Percentiles rank a stretch among this genome's conserved stretches.
Conservation (phyloP, 2,888 invertebrate species). For the Pandemis cinnamomeana region DNA sequence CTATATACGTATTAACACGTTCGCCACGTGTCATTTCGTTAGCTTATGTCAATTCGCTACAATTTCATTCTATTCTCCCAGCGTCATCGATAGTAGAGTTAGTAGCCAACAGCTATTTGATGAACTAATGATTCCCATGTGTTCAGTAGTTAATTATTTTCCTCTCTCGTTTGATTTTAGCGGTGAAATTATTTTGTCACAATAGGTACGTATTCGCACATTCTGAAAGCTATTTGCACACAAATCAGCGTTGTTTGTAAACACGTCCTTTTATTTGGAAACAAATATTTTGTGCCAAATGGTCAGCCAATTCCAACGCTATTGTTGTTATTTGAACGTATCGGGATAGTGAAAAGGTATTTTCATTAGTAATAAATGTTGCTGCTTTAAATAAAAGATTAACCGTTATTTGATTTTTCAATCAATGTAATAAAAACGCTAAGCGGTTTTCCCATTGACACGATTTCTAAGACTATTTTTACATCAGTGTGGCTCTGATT, state of each 20-base stretch:
- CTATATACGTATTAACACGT: too few species aligned
- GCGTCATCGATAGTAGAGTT: too few species aligned
- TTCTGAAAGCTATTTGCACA: constrained; percentile 25
- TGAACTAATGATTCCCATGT: too few species aligned
- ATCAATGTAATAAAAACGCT: neutral
- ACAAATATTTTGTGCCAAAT: neutral
- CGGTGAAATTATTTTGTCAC: neutral
- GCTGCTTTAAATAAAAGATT: neutral
- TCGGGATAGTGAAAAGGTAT: neutral
- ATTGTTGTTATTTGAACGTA: neutral
- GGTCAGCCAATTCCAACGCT: neutral
- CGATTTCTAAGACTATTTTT: neutral
- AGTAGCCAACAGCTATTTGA: too few species aligned
- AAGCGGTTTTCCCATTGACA: constrained; percentile 1
- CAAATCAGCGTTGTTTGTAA: constrained; percentile 29
- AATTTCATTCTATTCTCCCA: too few species aligned
- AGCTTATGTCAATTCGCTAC: too few species aligned
- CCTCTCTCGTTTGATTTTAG: neutral
- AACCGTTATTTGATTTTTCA: neutral
- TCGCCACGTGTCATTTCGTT: too few species aligned
- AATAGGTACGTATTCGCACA: neutral
- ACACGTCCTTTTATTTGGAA: constrained; percentile 6
- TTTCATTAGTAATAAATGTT: neutral
- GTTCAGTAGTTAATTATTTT: neutral
- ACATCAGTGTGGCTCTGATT: neutral